Evolutionary conservation across 2,797 vertebrate species (phyloP), one percentile per base, ranked within the genome.

Genomic region (Scarus forsteni): DNA sequence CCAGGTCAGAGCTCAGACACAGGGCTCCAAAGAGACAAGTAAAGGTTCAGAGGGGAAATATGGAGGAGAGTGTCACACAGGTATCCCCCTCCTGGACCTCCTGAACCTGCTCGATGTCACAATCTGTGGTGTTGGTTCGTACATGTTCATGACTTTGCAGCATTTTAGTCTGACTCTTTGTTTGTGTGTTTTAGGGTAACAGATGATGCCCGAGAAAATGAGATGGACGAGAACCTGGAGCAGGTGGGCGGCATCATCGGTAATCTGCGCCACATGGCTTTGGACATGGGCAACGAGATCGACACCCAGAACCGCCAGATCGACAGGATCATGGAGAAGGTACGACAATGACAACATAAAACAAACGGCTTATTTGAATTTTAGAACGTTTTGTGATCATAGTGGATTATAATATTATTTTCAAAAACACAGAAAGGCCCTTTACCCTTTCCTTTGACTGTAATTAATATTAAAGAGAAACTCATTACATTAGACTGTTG

Each of bases 241-340:
- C 98, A 99, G 89, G 98, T 99, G 89, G 96, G 98, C 6, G 96
- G 98, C 81, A 99, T 99, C 90, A 99, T 99, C 65, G 98, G 98
- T 63, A 99, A 99, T 85, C 95, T 99, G 86, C 97, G 98, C 91
- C 98, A 99, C 93, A 99, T 99, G 98, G 98, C 98, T 79, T 93
- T 99, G 77, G 98, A 99, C 89, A 99, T 99, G 98, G 98, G 98
- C 92, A 98, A 99, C 1, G 98, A 99, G 94, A 99, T 99, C 15
- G 98, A 99, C 92, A 99, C 97, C 92, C 98, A 99, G 94, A 99
- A 99, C 75, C 96, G 97, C 92, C 98, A 99, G 94, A 97, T 99
- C 70, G 98, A 99, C 94, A 96, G 98, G 96, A 98, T 99, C 94
- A 99, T 99, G 98, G 98, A 99, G 84, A 98, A 98, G 97, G 98